phyloP scores from a whole-genome alignment of 2,888 invertebrate genomes.

The Diaperis boleti region DNA sequence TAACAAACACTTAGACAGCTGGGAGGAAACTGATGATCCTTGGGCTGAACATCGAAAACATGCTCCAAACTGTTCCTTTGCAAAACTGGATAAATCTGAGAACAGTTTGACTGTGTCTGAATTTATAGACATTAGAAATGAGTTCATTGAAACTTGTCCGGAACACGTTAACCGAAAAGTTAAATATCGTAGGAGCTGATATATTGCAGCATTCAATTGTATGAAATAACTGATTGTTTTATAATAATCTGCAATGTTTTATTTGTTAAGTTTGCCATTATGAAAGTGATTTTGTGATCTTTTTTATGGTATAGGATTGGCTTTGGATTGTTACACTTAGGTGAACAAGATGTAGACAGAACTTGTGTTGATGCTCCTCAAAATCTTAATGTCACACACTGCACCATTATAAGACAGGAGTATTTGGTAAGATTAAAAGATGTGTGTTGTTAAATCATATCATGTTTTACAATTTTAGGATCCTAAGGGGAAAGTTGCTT shows the following conservation, averaged over 20 bases:
- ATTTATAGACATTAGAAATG: too few species aligned
- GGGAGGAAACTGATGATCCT: too few species aligned
- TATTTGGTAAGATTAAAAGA: constrained; percentile 50
- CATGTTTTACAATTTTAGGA: constrained; percentile 66
- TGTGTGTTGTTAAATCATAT: too few species aligned
- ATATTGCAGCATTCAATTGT: not conserved
- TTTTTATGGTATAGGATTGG: constrained; percentile 48
- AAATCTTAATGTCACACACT: constrained; percentile 67
- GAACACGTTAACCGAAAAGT: not conserved
- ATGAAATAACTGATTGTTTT: not conserved
- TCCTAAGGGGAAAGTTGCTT: constrained; percentile 72
- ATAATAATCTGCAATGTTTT: not conserved
- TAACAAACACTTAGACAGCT: too few species aligned
- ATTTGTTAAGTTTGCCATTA: not conserved
- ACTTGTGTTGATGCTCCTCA: constrained; percentile 71
- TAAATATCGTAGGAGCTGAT: not conserved
- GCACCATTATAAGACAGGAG: constrained; percentile 75
- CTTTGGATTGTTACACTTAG: constrained; percentile 70
- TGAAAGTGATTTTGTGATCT: constrained; percentile 22
- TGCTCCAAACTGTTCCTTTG: too few species aligned
- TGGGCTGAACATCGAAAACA: too few species aligned
- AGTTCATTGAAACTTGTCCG: too few species aligned
- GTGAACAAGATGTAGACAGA: constrained; percentile 69
- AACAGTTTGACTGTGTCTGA: too few species aligned
- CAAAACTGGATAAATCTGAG: too few species aligned